Evolutionary conservation across 2,113 vertebrate species (phyloP), one percentile per base, ranked within the genome.

Genomic region (Paratilapia polleni): DNA sequence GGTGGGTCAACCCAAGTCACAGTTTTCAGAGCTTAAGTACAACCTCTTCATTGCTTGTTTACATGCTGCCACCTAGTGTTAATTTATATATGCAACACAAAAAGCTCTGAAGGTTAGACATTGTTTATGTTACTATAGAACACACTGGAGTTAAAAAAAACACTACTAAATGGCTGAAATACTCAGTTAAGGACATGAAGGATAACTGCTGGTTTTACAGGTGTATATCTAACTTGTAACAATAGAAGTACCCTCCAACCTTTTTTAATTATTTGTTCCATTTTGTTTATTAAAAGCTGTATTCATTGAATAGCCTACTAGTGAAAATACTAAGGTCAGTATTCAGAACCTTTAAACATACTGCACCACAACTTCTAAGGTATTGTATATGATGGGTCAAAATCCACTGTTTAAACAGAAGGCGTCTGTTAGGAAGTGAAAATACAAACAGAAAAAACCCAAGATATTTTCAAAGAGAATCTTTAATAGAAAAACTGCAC

Each of bases 1-100:
- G 5, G 6, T 22, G 24, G 43, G 74, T 47, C 49, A 43, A 70
- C 19, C 17, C 13, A 11, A 22, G 0, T 28, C 2, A 12, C 6
- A 9, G 24, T 61, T 22, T 38, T 12, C 9, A 26, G 8, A 70
- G 54, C 68, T 19, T 15, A 31, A 3, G 49, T 24, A 10, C 26
- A 61, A 41, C 15, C 36, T 17, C 11, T 8, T 58, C 17, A 13
- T 57, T 22, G 11, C 68, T 80, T 78, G 64, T 82, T 73, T 74
- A 57, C 10, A 14, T 87, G 82, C 87, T 90, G 90, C 89, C 92
- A 85, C 47, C 92, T 90, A 76, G 88, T 90, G 93, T 63, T 54
- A 0, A 15, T 47, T 54, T 57, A 2, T 2, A 56, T 6, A 13
- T 61, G 6, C 20, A 41, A 60, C 78, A 70, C 12, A 57, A n/a